Conservation (phyloP, 2,888 invertebrate genomes). For the Heteromyza rotundicornis region DNA sequence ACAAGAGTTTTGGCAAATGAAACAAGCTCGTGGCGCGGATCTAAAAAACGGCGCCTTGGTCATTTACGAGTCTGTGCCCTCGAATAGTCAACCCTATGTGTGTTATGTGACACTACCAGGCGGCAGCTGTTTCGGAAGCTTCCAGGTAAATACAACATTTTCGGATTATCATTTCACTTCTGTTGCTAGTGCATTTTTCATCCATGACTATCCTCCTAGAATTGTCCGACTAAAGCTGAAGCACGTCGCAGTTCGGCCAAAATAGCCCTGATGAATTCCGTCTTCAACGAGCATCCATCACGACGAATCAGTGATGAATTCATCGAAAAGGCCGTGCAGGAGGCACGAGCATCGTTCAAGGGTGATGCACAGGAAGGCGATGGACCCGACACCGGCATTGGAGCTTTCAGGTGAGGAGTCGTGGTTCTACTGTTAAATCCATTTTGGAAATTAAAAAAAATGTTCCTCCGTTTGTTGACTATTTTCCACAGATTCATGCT, state of each 20-base stretch:
- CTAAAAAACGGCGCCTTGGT: slow-evolving; percentile 88
- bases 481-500: slow-evolving; percentile 69
- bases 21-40: slow-evolving; percentile 85
- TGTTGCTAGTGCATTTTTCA: neutral
- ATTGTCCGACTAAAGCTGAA: slow-evolving; percentile 94
- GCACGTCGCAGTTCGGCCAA: slow-evolving; percentile 93
- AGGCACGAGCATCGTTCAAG: slow-evolving; percentile 87
- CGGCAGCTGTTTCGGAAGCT: slow-evolving; percentile 94
- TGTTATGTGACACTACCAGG: slow-evolving; percentile 95
- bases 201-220: slow-evolving; percentile 66
- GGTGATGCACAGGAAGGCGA: slow-evolving; percentile 69
- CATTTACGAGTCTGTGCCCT: slow-evolving; percentile 93
- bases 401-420: slow-evolving; percentile 68
- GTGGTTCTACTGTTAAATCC: neutral
- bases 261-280: slow-evolving; percentile 95
- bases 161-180: neutral
- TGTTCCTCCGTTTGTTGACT: neutral
- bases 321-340: slow-evolving; percentile 90
- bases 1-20: slow-evolving; percentile 98
- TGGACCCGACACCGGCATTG: slow-evolving; percentile 75
- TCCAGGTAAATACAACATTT: slow-evolving; percentile 74
- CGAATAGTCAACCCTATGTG: slow-evolving; percentile 89
- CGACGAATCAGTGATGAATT: slow-evolving; percentile 91
- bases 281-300: slow-evolving; percentile 95
- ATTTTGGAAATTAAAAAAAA: too few species aligned